Base-by-base conservation (phyloP, 2,888 invertebrate genomes). In the Cantharis lateralis region DNA sequence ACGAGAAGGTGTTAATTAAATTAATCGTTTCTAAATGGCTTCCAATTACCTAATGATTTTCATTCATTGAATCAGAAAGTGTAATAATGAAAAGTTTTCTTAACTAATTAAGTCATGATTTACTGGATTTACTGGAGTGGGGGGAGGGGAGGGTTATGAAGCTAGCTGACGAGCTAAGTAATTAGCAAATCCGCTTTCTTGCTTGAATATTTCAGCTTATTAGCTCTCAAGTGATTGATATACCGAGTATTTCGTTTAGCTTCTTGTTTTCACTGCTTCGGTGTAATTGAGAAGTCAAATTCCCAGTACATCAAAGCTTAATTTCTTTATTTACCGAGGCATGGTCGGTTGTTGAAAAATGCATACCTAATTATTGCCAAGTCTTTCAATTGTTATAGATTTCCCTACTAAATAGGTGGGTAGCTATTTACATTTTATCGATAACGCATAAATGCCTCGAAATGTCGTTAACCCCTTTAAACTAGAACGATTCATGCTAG, bases 401-500 rank as follows among this genome's bases (percentile, higher is more conserved):
- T 73, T 73, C 61, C 26, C 24, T 18, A 24, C 61, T 62, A 32
- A 24, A 20, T 68, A 18, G 68, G 32, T 28, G 24, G 71, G 66
- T 66, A 62, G 74, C 61, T 77, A 77, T 77, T 77, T 77, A 74
- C 74, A 77, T 77, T 77, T 72, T 77, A 77, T 77, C 77, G 74
- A 77, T 70, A 62, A 63, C 71, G 48, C 71, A 73, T 74, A 73
- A 77, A 77, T 77, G 77, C 70, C 70, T 64, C 15, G 68, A 32
- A 77, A 74, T 77, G 77, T 77, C 77, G 77, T 77, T 77, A 71
- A 77, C 77, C 77, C 71, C 71, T 77, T 77, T 74, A 77, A 77
- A 77, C 74, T 77, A 70, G 77, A 74, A 71, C 77, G 77, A 77
- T 77, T 77, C 77, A 61, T 69, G 68, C 69, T 74, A 74, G 77